Conservation (phyloP, 2,888 invertebrate genomes). For the Xanthia icteritia region DNA sequence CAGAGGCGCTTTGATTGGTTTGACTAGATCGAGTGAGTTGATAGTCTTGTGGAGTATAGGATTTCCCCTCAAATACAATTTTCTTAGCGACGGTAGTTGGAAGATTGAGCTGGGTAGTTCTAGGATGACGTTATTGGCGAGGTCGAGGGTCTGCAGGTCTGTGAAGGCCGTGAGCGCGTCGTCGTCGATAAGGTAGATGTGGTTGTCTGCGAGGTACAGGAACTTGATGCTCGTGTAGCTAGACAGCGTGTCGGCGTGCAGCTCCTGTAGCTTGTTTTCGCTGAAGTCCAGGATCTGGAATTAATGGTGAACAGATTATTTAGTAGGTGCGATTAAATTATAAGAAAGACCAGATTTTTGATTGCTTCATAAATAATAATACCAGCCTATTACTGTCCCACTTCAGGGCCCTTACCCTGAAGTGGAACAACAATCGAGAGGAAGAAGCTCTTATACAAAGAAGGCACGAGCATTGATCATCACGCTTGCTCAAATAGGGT, state of each 20-base stretch:
- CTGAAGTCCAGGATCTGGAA: constrained; percentile 91
- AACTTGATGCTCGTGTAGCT: constrained; percentile 88
- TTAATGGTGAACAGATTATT: neutral
- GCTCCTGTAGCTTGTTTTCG: constrained; percentile 89
- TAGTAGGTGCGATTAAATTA: too few species aligned
- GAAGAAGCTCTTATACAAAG: too few species aligned
- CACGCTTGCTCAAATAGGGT: too few species aligned
- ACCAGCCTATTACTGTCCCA: too few species aligned
- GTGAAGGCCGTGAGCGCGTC: constrained; percentile 87
- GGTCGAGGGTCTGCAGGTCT: constrained; percentile 89
- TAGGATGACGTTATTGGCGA: constrained; percentile 89
- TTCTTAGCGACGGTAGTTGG: constrained; percentile 91
- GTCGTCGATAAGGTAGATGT: constrained; percentile 89
- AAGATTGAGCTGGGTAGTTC: constrained; percentile 88
- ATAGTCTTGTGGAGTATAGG: constrained; percentile 83
- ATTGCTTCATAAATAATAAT: too few species aligned
- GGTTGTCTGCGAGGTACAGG: constrained; percentile 91
- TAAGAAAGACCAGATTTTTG: neutral
- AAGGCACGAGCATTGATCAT: too few species aligned
- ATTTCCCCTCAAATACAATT: constrained; percentile 91
- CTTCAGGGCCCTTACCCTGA: too few species aligned
- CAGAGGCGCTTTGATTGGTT: constrained; percentile 91
- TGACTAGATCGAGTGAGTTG: constrained; percentile 80
- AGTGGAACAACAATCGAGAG: too few species aligned
- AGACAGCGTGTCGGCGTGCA: constrained; percentile 87